Evolutionary conservation across 2,797 vertebrate genomes (phyloP).

Genomic region (Clarias fuscus): DNA sequence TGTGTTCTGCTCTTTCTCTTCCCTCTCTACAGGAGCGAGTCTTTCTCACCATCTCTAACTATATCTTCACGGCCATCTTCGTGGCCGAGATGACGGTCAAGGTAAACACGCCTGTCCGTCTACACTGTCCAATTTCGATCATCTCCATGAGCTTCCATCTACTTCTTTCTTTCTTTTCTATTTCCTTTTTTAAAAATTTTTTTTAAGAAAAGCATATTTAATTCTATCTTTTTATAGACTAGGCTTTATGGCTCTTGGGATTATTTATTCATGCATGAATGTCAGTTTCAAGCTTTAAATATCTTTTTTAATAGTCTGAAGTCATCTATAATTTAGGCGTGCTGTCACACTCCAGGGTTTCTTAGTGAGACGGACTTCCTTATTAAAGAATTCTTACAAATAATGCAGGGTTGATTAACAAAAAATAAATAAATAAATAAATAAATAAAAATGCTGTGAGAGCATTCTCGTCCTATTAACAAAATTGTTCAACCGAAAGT

Average conservation of each 20-base stretch:
- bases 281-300: constrained; percentile 51
- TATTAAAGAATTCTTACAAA: constrained; percentile 32
- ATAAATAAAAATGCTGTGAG: not conserved
- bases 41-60: constrained; percentile 88
- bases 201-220: not conserved
- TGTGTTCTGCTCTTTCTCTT: not conserved
- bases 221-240: constrained; percentile 22
- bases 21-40: constrained; percentile 77
- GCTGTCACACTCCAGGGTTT: constrained; percentile 16
- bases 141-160: not conserved
- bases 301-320: constrained; percentile 45
- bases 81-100: constrained; percentile 90
- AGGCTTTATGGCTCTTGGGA: constrained; percentile 44
- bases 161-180: no score
- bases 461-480: not conserved
- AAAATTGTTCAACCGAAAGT: not conserved
- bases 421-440: no score
- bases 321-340: constrained; percentile 47
- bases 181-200: no score
- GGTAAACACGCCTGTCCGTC: constrained; percentile 67
- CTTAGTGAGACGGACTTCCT: constrained; percentile 24
- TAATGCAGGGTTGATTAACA: not conserved
- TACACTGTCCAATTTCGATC: not conserved
- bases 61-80: constrained; percentile 90
- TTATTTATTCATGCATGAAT: constrained; percentile 50